Evolutionary conservation across 2,113 vertebrate species (phyloP).

Genomic region (Tenebrosternarchus preto): DNA sequence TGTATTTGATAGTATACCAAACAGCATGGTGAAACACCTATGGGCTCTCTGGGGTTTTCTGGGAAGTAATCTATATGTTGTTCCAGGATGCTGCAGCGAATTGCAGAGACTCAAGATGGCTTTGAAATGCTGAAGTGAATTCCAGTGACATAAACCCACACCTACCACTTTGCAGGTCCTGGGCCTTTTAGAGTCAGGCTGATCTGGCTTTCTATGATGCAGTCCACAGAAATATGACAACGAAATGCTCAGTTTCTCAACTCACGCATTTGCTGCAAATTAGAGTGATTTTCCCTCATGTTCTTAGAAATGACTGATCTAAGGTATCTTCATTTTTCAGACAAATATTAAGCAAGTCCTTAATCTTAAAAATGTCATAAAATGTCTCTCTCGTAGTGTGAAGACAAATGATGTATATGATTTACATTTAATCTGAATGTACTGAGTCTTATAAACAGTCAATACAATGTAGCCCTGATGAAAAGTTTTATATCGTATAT

Average conservation of each 20-base stretch:
- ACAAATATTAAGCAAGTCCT: background rate
- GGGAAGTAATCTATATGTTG: background rate
- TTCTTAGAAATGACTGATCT: too few relatives aligned
- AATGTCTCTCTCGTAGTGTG: background rate
- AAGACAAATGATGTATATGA: background rate
- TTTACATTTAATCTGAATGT: too few relatives aligned
- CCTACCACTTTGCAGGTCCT: background rate
- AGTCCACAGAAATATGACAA: background rate
- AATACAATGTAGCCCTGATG: background rate
- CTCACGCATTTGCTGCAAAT: background rate
- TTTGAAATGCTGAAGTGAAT: conserved; percentile 1
- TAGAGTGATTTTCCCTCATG: too few relatives aligned
- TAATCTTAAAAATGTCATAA: too few relatives aligned
- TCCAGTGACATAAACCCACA: conserved; percentile 1
- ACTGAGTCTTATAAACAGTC: too few relatives aligned
- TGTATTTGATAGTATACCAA: background rate
- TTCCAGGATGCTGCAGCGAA: conserved; percentile 19
- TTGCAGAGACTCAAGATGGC: conserved; percentile 12
- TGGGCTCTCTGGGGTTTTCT: background rate
- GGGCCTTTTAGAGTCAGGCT: background rate
- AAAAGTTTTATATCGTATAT: background rate
- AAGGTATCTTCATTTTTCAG: background rate
- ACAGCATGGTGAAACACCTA: background rate
- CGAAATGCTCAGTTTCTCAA: background rate
- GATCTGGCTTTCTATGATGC: background rate